phyloP scores from a whole-genome alignment of 1,140 invertebrate species.

The Drosophila equinoxialis region DNA sequence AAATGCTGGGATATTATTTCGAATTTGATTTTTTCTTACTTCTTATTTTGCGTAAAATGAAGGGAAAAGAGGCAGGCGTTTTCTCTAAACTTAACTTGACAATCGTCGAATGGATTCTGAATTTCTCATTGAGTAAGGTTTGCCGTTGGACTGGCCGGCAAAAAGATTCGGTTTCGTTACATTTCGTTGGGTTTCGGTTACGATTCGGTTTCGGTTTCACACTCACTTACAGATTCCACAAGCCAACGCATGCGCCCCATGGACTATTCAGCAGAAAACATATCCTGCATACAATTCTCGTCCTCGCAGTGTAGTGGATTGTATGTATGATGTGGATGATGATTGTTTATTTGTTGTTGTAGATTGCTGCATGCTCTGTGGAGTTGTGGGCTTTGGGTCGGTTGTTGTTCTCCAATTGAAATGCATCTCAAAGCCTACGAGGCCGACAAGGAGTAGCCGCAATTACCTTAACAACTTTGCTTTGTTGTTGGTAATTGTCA shows the following conservation, averaged over 20 bases:
- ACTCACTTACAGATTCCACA: constrained; percentile 65
- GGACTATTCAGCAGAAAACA: constrained; percentile 38
- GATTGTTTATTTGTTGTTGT: not conserved
- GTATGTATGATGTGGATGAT: not conserved
- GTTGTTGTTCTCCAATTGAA: constrained; percentile 52
- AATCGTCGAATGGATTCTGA: constrained; percentile 80
- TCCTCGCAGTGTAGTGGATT: not conserved
- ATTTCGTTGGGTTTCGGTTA: constrained; percentile 23
- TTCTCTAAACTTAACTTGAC: constrained; percentile 74
- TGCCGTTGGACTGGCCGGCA: constrained; percentile 29
- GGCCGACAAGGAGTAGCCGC: constrained; percentile 32
- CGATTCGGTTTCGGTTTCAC: constrained; percentile 22
- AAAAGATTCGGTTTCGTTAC: constrained; percentile 34
- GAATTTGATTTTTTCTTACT: constrained; percentile 41
- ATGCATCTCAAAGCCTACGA: constrained; percentile 63
- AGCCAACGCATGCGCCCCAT: constrained; percentile 62
- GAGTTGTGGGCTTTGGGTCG: not conserved
- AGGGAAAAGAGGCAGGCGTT: constrained; percentile 59
- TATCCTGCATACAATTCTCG: constrained; percentile 37
- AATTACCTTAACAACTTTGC: constrained; percentile 72
- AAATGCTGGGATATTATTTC: constrained; percentile 28
- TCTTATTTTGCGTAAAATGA: constrained; percentile 68
- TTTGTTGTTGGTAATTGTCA: constrained; percentile 53
- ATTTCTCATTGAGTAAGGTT: constrained; percentile 81
- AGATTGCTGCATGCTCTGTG: not conserved